Conservation (phyloP, 2,888 invertebrate genomes). For the Standfussiana lucernea region DNA sequence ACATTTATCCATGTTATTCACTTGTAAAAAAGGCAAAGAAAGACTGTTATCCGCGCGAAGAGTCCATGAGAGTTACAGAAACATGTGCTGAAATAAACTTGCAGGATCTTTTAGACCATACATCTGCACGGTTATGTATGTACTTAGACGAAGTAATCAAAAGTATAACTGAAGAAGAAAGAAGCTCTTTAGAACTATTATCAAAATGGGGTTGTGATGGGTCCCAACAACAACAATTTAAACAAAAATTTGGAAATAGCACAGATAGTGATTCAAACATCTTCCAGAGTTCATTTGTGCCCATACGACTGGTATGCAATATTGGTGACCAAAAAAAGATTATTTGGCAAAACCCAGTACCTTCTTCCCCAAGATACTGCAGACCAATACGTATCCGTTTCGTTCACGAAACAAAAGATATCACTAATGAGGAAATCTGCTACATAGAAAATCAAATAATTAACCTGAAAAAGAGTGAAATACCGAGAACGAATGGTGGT, state of each 20-base stretch:
- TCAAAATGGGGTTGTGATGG: slow-evolving; percentile 36
- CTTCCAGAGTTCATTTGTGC: slow-evolving; percentile 21
- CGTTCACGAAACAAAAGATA: slow-evolving; percentile 27
- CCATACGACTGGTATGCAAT: not conserved
- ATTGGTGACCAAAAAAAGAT: slow-evolving; percentile 21
- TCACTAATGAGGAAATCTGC: slow-evolving; percentile 25
- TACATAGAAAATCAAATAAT: slow-evolving; percentile 20
- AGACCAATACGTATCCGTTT: slow-evolving; percentile 21
- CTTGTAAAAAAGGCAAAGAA: slow-evolving; percentile 25
- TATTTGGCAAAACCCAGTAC: slow-evolving; percentile 31
- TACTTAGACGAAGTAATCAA: slow-evolving; percentile 13
- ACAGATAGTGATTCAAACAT: slow-evolving; percentile 12
- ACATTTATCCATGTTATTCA: slow-evolving; percentile 27
- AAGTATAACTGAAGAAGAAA: not conserved
- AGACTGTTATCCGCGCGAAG: slow-evolving; percentile 24
- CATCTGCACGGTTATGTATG: slow-evolving; percentile 23
- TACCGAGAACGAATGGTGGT: slow-evolving; percentile 11
- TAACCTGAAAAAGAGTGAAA: slow-evolving; percentile 8
- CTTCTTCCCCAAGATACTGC: slow-evolving; percentile 30
- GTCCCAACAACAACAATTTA: slow-evolving; percentile 17
- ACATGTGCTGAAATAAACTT: slow-evolving; percentile 30
- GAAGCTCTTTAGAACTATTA: slow-evolving; percentile 19
- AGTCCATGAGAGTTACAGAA: slow-evolving; percentile 26
- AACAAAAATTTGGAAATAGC: slow-evolving; percentile 21
- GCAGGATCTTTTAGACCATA: slow-evolving; percentile 26